Percentiles rank a stretch among this genome's conserved stretches.
Conservation (phyloP, 2,888 invertebrate genomes). For the Leucoptera coffeella region DNA sequence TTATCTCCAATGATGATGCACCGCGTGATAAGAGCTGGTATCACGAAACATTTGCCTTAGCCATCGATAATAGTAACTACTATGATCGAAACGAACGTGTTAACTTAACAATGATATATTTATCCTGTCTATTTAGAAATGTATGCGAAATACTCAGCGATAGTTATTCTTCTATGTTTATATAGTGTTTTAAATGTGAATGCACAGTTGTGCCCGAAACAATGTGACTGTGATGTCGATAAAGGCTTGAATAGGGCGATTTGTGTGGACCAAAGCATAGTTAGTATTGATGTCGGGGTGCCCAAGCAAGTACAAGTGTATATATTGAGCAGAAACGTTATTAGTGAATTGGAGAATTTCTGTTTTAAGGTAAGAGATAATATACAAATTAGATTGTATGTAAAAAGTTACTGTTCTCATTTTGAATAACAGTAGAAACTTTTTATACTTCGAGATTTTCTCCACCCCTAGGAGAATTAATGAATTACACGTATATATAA, state of each 20-base stretch:
- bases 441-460: too few relatives aligned
- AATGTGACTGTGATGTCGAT: slow-evolving; percentile 49
- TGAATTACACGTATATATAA: too few relatives aligned
- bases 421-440: too few relatives aligned
- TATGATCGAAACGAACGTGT: too few relatives aligned
- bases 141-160: too few relatives aligned
- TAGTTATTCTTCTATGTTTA: not conserved
- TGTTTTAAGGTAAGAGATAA: slow-evolving; percentile 52
- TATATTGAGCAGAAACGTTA: slow-evolving; percentile 56
- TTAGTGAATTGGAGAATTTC: slow-evolving; percentile 54
- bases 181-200: slow-evolving; percentile 6
- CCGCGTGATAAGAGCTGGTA: too few relatives aligned
- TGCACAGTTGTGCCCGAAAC: slow-evolving; percentile 36
- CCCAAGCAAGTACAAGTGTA: slow-evolving; percentile 54
- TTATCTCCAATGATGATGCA: too few relatives aligned
- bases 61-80: too few relatives aligned
- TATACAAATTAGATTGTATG: slow-evolving; percentile 4
- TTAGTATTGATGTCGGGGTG: slow-evolving; percentile 53
- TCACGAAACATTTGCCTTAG: too few relatives aligned
- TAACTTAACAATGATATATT: not conserved
- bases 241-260: slow-evolving; percentile 40
- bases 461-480: too few relatives aligned
- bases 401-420: too few relatives aligned
- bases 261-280: slow-evolving; percentile 53
- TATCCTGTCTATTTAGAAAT: too few relatives aligned